Base-by-base conservation (phyloP, 1,140 invertebrate genomes). In the Listronotus oregonensis region DNA sequence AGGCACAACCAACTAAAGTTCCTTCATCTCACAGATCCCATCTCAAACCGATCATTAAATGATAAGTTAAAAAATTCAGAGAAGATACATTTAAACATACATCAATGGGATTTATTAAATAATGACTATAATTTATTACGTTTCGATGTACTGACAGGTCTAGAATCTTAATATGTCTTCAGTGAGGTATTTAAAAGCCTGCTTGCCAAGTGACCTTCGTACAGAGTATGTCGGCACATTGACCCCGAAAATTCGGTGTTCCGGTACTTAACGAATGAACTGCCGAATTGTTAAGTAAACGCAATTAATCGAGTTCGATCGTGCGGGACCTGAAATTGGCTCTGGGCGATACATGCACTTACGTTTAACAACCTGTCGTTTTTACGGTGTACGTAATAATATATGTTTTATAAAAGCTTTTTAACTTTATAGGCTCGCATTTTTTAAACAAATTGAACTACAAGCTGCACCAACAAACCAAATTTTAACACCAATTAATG, bases 41-140 rank as follows among this genome's bases (percentile, higher is more conserved):
- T 27, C 21, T 27, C 21, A 27, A 27, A 27, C 21, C 40, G n/a
- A 42, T 57, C 54, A n/a, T 34, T 49, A 51, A 61, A 60, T 60
- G 58, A 60, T 52, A 37, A 61, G 37, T 61, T 37, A 4, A 61
- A 61, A 61, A 61, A 61, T 61, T 61, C 59, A 47, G 57, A 15
- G 18, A 15, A 55, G 54, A 40, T 32, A 57, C 39, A 34, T 51
- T 46, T 6, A 65, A 58, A 65, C 63, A 49, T 47, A 58, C 63
- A 65, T 65, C 63, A 65, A 65, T 58, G 37, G 34, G 55, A 65
- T 65, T 58, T 65, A 51, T 51, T 57, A 65, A 65, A 65, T 65
- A 65, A 65, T 65, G 54, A 65, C 55, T 50, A 65, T 65, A 65
- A 65, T 65, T 65, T 65, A 65, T 65, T 50, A 64, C 15, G 52